phyloP scores from a whole-genome alignment of 2,113 vertebrate species.

The Cyphomyrus discorhynchus region DNA sequence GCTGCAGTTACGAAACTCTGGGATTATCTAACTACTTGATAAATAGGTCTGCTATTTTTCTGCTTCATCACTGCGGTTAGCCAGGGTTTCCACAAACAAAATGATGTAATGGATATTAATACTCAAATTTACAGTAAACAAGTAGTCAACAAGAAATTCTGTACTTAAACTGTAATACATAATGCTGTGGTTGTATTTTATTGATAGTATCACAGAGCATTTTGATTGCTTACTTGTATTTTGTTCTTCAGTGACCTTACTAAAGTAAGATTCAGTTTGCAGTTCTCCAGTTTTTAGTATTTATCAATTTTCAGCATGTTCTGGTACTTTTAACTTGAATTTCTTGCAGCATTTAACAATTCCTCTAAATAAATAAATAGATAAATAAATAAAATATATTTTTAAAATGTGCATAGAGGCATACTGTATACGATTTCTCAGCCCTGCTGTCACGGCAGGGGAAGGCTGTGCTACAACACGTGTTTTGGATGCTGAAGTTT shows the following conservation, averaged over 20 bases:
- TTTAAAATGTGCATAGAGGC: background rate
- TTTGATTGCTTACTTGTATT: background rate
- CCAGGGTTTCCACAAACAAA: background rate
- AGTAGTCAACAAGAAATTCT: background rate
- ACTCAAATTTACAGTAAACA: background rate
- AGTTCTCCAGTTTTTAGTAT: background rate
- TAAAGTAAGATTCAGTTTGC: background rate
- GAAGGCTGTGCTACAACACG: background rate
- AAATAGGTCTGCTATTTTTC: background rate
- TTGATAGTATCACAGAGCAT: background rate
- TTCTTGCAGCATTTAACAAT: background rate
- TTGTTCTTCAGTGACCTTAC: background rate
- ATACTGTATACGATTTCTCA: background rate
- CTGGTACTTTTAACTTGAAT: background rate
- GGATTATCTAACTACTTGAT: background rate
- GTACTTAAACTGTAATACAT: background rate
- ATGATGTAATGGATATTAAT: background rate
- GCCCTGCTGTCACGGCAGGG: background rate
- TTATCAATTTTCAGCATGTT: background rate
- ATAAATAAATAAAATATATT: background rate
- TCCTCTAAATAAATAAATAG: background rate
- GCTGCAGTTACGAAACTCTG: background rate
- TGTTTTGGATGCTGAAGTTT: background rate
- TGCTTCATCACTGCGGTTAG: background rate
- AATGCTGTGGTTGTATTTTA: background rate